A percentile compares a stretch with the other conserved stretches of the same genome.
phyloP scores from a whole-genome alignment of 2,888 invertebrate genomes.

The Hydropsyche betteni region DNA sequence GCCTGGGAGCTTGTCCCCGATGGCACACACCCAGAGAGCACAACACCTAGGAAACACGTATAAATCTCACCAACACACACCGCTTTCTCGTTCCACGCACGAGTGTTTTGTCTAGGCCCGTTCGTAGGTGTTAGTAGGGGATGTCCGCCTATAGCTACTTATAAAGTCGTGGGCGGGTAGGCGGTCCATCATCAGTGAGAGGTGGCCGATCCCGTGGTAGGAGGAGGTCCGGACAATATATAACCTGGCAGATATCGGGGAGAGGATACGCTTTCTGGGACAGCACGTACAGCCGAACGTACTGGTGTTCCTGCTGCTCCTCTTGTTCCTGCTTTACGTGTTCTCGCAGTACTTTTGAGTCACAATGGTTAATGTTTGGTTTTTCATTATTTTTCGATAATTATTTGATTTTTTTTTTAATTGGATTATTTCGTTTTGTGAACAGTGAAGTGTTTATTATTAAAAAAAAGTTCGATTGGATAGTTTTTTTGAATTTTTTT shows the following conservation, averaged over 20 bases:
- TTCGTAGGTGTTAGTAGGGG: neutral
- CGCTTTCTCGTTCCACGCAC: no score
- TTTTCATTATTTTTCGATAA: neutral
- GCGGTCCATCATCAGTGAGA: constrained; percentile 44
- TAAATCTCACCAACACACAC: neutral
- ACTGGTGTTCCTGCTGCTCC: constrained; percentile 61
- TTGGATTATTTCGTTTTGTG: no score
- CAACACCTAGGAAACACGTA: constrained; percentile 42
- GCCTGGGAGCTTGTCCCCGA: constrained; percentile 40
- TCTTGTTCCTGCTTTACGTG: constrained; percentile 60
- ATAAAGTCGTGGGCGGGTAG: constrained; percentile 54
- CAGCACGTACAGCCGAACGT: constrained; percentile 63
- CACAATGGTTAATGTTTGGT: constrained; percentile 58
- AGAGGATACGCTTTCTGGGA: constrained; percentile 61
- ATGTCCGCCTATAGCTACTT: constrained; percentile 46
- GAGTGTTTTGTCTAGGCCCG: no score
- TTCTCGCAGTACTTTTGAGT: constrained; percentile 58
- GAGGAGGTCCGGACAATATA: constrained; percentile 55
- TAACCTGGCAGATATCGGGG: constrained; percentile 62
- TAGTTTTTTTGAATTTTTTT: no score
- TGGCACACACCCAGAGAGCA: constrained; percentile 43
- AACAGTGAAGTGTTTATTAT: neutral
- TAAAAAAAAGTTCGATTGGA: no score
- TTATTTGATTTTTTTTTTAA: no score
- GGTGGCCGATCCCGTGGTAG: constrained; percentile 46